Evolutionary conservation across 2,113 vertebrate species (phyloP).

Genomic region (Scytalopus superciliaris): DNA sequence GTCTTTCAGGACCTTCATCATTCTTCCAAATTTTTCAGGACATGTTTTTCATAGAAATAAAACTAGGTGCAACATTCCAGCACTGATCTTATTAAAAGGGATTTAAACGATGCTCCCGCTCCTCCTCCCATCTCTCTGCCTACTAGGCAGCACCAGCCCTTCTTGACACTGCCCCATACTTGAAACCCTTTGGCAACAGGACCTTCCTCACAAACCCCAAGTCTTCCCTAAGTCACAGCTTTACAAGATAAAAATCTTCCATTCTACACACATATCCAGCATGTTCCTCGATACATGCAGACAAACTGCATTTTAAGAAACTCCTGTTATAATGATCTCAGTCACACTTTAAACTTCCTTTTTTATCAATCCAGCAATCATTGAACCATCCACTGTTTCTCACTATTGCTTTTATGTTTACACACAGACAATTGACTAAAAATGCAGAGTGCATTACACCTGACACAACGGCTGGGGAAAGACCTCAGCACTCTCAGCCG

Average conservation of each 20-base stretch:
- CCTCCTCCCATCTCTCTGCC: fast-evolving
- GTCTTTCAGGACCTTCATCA: not conserved
- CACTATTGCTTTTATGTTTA: not conserved
- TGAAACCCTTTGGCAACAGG: not conserved
- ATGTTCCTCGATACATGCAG: not conserved
- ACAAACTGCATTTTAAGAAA: not conserved
- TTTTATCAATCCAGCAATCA: not conserved
- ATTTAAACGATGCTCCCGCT: not conserved
- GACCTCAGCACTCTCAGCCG: not conserved
- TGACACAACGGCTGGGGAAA: fast-evolving
- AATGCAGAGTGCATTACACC: not conserved
- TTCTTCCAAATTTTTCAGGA: not conserved
- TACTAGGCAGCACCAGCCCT: not conserved
- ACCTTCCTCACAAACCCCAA: not conserved
- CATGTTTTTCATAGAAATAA: not conserved
- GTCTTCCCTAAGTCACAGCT: not conserved
- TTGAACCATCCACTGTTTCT: not conserved
- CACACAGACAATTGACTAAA: not conserved
- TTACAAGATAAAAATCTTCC: not conserved
- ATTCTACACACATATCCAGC: not conserved
- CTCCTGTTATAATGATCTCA: not conserved
- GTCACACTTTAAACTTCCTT: not conserved
- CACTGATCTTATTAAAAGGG: not conserved
- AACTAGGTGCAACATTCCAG: not conserved
- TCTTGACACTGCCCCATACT: not conserved